phyloP scores from a whole-genome alignment of 1,140 invertebrate species.

The Ganaspis sp. region DNA sequence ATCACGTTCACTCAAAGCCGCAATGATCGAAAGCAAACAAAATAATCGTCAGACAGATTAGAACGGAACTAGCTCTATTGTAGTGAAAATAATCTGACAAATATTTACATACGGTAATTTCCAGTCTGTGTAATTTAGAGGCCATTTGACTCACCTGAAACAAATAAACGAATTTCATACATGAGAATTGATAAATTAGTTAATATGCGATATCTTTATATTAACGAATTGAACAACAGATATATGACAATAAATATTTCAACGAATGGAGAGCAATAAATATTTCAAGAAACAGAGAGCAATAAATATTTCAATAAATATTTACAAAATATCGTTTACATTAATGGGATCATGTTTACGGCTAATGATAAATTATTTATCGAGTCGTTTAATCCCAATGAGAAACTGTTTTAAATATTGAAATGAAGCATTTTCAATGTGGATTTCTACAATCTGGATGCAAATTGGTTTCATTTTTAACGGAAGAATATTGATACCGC shows the following conservation, averaged over 20 bases:
- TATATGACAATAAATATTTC: too few species aligned
- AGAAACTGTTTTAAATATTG: conserved; percentile 6
- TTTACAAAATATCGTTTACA: neutral
- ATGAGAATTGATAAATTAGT: neutral
- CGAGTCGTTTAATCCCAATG: neutral
- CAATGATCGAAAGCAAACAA: conserved; percentile 5
- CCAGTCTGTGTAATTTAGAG: neutral
- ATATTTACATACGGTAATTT: neutral
- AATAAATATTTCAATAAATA: conserved; percentile 19
- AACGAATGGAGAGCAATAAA: neutral
- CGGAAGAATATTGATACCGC: neutral
- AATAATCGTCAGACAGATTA: neutral
- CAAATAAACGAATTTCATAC: conserved; percentile 1
- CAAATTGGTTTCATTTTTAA: neutral
- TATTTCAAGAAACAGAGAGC: neutral
- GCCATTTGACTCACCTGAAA: neutral
- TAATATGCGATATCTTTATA: too few species aligned
- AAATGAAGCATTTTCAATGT: neutral
- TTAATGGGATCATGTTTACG: neutral
- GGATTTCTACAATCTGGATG: neutral
- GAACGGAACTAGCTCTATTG: neutral
- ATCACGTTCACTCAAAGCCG: conserved; percentile 28
- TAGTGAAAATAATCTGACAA: neutral
- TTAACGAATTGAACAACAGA: too few species aligned
- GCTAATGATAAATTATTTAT: neutral